Evolutionary conservation across 1,140 invertebrate genomes (phyloP), one percentile per base, ranked within the genome.

Genomic region (Euura lappo): DNA sequence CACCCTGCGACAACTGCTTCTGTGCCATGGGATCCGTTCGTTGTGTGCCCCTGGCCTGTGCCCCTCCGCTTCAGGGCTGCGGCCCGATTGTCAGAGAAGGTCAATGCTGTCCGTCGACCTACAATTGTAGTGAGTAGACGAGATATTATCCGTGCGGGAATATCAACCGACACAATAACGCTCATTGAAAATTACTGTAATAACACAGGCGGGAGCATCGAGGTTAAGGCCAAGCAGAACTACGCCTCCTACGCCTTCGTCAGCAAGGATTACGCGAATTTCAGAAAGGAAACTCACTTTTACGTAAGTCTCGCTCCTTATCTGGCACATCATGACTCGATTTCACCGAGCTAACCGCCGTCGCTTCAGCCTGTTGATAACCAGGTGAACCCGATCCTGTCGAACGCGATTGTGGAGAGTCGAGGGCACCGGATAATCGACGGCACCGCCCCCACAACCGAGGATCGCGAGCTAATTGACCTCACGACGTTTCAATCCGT

Each of bases 81-180:
- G 89, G 86, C 70, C 94, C 95, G 2, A 91, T 96, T 45, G 90
- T 94, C 44, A 91, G 91, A 60, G 87, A 90, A 71, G 94, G 94
- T 43, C 92, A 95, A 80, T 96, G 95, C 83, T 96, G 95, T 83
- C 94, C 95, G 42, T 92, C 93, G 64, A 94, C 93, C 78, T 96
- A 96, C 80, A 92, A 94, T 77, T 96, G 94, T 79, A 91, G 92
- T 90, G 88, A 90, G 89, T 91, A 82, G 75, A 28, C 28, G 28
- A 28, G 28, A 28, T 28, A 28, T 28, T 28, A 28, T 28, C 78
- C 65, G 51, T 60, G 47, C 7, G 47, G 28, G n/a, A 7, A 51
- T n/a, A 51, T 2, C 7, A 8, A 51, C 51, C 10, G 51, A 3
- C 51, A 60, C 8, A n/a, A 60, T 60, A 60, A n/a, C 51, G 51